Evolutionary conservation across 2,113 vertebrate species (phyloP).

Genomic region (Leuciscus idus): DNA sequence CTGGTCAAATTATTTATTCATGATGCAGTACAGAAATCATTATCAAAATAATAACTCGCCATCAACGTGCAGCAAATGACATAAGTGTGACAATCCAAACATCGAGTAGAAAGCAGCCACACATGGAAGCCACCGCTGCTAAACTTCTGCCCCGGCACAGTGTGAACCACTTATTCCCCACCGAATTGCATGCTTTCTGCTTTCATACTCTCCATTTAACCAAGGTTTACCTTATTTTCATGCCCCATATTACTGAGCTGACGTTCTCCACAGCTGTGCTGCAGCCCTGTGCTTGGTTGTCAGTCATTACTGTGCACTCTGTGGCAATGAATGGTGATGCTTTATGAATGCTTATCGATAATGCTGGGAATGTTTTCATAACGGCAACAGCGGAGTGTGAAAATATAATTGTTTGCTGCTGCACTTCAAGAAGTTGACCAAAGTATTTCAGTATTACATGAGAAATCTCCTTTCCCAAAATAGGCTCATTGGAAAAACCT

Average conservation of each 20-base stretch:
- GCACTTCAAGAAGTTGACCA: neutral
- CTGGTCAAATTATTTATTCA: neutral
- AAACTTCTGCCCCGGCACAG: conserved; percentile 50
- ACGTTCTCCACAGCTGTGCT: neutral
- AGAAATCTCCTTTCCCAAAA: neutral
- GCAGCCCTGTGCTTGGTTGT: neutral
- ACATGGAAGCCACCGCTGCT: conserved; percentile 23
- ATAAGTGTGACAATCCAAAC: neutral
- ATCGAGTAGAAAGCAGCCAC: neutral
- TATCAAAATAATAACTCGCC: neutral
- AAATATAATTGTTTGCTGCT: neutral
- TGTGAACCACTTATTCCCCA: conserved; percentile 32
- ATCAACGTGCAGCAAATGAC: neutral
- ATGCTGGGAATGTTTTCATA: neutral
- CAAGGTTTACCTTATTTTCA: neutral
- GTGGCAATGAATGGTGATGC: neutral
- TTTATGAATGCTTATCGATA: neutral
- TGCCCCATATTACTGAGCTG: neutral
- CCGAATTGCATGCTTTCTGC: conserved; percentile 54
- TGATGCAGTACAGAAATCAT: neutral
- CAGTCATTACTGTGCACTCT: neutral
- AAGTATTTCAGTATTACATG: neutral
- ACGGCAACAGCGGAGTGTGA: neutral
- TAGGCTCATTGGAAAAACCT: neutral
- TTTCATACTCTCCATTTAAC: conserved; percentile 40